phyloP scores from a whole-genome alignment of 2,888 invertebrate genomes.

The Cheiracanthium punctorium region DNA sequence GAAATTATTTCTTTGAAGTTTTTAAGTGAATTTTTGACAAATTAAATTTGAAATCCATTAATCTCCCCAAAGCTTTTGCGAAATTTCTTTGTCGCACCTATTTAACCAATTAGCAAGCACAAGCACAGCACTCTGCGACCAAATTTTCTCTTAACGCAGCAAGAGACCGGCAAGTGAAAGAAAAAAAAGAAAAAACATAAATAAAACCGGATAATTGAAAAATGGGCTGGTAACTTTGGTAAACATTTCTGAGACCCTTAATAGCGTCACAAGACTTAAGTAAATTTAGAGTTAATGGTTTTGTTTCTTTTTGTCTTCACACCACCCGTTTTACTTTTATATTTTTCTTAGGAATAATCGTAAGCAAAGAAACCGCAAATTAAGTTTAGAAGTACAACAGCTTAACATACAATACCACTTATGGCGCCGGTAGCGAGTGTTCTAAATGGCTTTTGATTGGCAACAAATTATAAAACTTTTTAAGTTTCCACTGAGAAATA shows the following conservation, averaged over 20 bases:
- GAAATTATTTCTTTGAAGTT: no score
- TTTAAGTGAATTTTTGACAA: neutral
- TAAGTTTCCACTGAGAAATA: neutral
- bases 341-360: neutral
- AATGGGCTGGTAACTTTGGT: neutral
- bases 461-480: slow-evolving; percentile 3
- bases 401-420: neutral
- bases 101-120: neutral
- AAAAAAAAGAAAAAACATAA: neutral
- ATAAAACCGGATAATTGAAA: neutral
- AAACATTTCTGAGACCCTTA: neutral
- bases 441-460: slow-evolving; percentile 3
- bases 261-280: neutral
- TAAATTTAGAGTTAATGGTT: neutral
- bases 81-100: neutral
- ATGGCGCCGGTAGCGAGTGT: neutral
- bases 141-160: no score
- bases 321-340: neutral
- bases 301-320: neutral
- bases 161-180: no score
- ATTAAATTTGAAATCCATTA: neutral
- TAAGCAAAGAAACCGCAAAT: neutral
- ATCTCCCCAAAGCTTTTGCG: neutral
- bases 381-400: neutral
- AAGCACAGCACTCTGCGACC: neutral